Evolutionary conservation across 2,888 invertebrate species (phyloP), one percentile per base, ranked within the genome.

Genomic region (Harpagoxenus sublaevis): DNA sequence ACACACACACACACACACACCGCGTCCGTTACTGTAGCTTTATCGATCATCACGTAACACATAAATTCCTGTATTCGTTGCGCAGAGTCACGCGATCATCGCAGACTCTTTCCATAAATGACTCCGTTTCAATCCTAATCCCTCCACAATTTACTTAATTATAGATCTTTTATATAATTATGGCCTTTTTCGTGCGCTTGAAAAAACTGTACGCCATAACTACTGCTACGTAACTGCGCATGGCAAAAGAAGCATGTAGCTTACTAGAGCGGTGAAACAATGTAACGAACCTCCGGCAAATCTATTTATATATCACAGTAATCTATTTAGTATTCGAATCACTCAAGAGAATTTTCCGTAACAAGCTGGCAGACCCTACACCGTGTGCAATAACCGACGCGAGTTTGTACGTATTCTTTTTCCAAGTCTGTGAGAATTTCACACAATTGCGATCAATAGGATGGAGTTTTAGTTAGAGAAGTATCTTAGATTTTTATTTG

Each of bases 251-350:
- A 74, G 85, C 74, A 55, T 83, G 83, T 60, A 78, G 53, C n/a
- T 86, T 85, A 86, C 77, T 78, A 86, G 86, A 86, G 85, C 86
- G 83, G 51, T 74, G 78, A 70, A 85, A 85, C 83, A 78, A 86
- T 77, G 42, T 85, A 86, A 73, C 86, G 73, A 85, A 83, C 55
- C 82, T 53, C 60, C 62, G 66, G 62, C 42, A 28, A 81, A 73
- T 73, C 73, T 81, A 53, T 81, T 81, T 81, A 81, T 81, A 39
- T 81, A 73, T 81, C 48, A 23, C 60, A 6, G 73, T 83, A 83
- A 86, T 85, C 74, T 65, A 66, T 83, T 83, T 85, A 86, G 82
- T 85, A 85, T 55, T 83, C 73, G 86, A 86, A 81, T 83, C 78
- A n/a, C 73, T 78, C 65, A 74, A 74, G 62, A 62, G 55, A 79